Base-by-base conservation (phyloP, 2,797 vertebrate species). In the Apogon talboti region DNA sequence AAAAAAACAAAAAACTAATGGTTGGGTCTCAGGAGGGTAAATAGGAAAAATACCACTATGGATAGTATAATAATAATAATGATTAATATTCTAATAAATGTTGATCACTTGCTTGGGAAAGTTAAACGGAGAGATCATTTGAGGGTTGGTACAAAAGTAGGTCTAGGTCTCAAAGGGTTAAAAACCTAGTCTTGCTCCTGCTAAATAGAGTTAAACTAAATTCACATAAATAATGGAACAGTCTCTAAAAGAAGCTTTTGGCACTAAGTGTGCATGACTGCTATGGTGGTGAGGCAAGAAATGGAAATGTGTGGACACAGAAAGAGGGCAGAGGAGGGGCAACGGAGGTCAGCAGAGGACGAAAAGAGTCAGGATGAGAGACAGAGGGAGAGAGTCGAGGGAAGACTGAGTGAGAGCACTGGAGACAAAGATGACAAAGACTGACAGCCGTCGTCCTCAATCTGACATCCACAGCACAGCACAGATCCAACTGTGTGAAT, bases 401-500 rank as follows among this genome's bases (percentile, higher is more conserved):
- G 53, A 54, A 71, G 66, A 68, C 3, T 7, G 78, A 70, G 18
- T 13, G 24, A 78, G 47, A 58, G 63, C 64, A 45, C 40, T 15
- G 41, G 43, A 66, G 77, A 68, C 52, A 1, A 19, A 35, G 44
- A 73, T 70, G 67, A 55, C 38, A 44, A 15, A 84, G 83, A 85
- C 69, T 81, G 87, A 85, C 88, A 82, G 84, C 64, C 14, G 9
- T 82, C 81, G 54, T 66, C 71, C 38, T 74, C 60, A 10, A 13
- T 70, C 59, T 82, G 84, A 86, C 81, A 64, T 78, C 51, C 52
- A 56, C 40, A 47, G 67, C 45, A 48, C 71, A 61, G 15, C 43
- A 47, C 58, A 45, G 45, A 76, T 51, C 42, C 52, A 54, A 52
- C 49, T 9, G 14, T 19, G 28, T 64, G 66, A 80, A 80, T 74